Base-by-base conservation (phyloP, 2,113 vertebrate genomes). In the Ranitomeya imitator region DNA sequence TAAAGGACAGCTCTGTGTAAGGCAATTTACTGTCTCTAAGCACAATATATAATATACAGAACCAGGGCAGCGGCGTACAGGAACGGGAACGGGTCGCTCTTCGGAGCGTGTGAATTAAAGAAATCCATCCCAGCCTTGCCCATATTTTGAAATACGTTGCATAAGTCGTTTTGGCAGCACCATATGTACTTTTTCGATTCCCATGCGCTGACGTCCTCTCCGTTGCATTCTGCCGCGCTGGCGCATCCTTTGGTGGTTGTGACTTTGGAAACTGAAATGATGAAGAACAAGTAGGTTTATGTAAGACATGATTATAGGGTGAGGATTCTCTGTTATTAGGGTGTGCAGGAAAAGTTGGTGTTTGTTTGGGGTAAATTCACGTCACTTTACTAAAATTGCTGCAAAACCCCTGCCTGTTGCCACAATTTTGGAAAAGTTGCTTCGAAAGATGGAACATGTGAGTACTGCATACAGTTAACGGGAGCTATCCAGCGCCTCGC, bases 161-260 rank as follows among this genome's bases (percentile, higher is more conserved):
- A 85, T 12, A 85, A 59, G 55, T 85, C 69, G 10, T 10, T 2
- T 16, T 57, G 10, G 67, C 83, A 85, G 83, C 83, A 85, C 16
- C 67, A 54, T 74, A 85, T 60, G 8, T 19, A 6, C 21, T 73
- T 57, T n/a, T 31, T 23, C 14, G 52, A 8, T 37, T 15, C 11
- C 67, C 67, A 85, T 9, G 60, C 59, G 21, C 54, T 76, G 69
- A 31, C 52, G 37, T 10, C 54, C 59, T 59, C 21, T 51, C 69
- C 54, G 14, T 10, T 74, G 9, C 83, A 85, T 60, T 74, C 54
- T 59, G 14, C 54, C 21, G 52, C 23, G 69, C 67, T 74, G n/a
- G 83, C 67, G 31, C 83, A 85, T 31, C 67, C 69, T 19, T 74
- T 85, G n/a, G 83, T 74, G 23, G 69, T 85, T 59, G 69, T 59